Evolutionary conservation across 2,797 vertebrate genomes (phyloP).

Genomic region (Anguilla megastoma): DNA sequence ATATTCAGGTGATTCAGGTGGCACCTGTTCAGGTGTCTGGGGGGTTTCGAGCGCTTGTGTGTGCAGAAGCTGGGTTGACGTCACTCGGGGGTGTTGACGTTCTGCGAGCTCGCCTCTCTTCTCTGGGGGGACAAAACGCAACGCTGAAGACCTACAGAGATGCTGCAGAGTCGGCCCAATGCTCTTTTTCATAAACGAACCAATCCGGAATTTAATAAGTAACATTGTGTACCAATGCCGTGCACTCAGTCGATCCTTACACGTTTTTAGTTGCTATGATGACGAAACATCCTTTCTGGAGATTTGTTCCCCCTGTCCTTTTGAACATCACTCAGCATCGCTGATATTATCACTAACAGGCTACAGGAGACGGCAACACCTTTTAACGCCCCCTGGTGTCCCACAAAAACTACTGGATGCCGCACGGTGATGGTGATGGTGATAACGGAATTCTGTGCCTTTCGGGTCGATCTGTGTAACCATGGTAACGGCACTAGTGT

Average conservation of each 20-base stretch:
- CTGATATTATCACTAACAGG: too few relatives aligned
- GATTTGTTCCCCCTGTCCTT: too few relatives aligned
- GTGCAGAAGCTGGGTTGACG: not conserved
- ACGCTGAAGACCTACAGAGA: not conserved
- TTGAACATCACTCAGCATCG: too few relatives aligned
- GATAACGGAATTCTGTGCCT: too few relatives aligned
- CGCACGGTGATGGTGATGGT: not conserved
- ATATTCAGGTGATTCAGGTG: conserved; percentile 38
- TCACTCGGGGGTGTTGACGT: not conserved
- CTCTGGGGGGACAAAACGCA: not conserved
- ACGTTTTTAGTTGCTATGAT: too few relatives aligned
- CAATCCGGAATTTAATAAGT: too few relatives aligned
- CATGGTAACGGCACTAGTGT: not conserved
- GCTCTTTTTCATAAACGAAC: not conserved
- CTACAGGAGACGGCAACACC: too few relatives aligned
- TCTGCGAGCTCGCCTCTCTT: not conserved
- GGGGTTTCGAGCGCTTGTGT: not conserved
- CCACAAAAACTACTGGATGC: not conserved
- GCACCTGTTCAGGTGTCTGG: conserved; percentile 19
- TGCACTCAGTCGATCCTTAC: too few relatives aligned
- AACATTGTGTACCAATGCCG: too few relatives aligned
- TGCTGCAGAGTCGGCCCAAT: not conserved
- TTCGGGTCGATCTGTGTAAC: too few relatives aligned
- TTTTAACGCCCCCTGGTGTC: not conserved
- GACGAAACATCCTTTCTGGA: too few relatives aligned